Evolutionary conservation across 1,140 invertebrate species (phyloP), one percentile per base, ranked within the genome.

Genomic region (Dendrolimus punctatus): DNA sequence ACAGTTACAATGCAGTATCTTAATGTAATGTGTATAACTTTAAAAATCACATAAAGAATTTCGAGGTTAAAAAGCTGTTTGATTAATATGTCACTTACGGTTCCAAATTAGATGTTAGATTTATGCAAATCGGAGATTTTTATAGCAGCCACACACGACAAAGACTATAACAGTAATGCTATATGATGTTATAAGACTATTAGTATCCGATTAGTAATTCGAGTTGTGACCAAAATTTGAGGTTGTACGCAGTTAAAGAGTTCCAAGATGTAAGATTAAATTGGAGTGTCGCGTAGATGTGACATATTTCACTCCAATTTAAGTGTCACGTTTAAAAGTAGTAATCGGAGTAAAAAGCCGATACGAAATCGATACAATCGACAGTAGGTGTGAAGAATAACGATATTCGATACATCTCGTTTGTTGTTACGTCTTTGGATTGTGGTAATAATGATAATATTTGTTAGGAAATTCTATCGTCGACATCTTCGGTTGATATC

Each of bases 81-180:
- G 72, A 83, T 83, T 78, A 80, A 75, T 80, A 69, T 60, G 69
- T 80, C 73, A 71, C 68, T 68, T 64, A 66, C 62, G 64, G 71
- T 70, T 51, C 62, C 68, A 75, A 83, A 81, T 81, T 75, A 73
- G 62, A 72, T 68, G 61, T 70, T 64, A 64, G 59, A 65, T 72
- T 64, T 78, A 81, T 81, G 73, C 76, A 81, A 81, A 81, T 78
- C 46, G 54, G 45, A 57, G 41, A 53, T 38, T 62, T 71, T 73
- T 73, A 78, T 75, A 56, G 64, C 57, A 62, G 63, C 76, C 73
- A 80, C 73, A 82, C 76, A 80, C 73, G 76, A 77, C 57, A 78
- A 58, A 59, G 61, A 55, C 66, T 71, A 60, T 67, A 68, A 69
- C 56, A 57, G 70, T 70, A 68, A 76, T 56, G 65, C 57, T 66